Conservation (phyloP, 2,113 vertebrate species). For the Lipotes vexillifer region DNA sequence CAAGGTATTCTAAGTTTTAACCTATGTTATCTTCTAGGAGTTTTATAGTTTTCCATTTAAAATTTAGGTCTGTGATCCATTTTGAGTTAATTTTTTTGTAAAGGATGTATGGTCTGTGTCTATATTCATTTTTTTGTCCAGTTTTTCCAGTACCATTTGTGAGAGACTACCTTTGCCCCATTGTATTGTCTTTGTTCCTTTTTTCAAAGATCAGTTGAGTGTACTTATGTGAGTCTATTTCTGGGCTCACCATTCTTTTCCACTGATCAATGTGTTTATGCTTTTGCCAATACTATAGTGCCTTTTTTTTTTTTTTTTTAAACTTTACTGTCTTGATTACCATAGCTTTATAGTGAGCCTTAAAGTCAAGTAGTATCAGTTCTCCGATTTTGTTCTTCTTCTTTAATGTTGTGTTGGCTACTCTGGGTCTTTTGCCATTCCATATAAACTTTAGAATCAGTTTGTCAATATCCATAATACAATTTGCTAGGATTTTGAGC, state of each 20-base stretch:
- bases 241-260: neutral
- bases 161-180: neutral
- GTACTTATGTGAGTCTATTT: neutral
- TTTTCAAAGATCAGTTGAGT: neutral
- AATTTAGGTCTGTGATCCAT: neutral
- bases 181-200: neutral
- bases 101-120: neutral
- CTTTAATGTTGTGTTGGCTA: neutral
- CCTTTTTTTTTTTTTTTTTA: neutral
- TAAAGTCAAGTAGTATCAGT: neutral
- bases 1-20: neutral
- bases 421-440: neutral
- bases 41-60: neutral
- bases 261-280: neutral
- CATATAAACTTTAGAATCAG: neutral
- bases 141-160: neutral
- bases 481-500: neutral
- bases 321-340: neutral
- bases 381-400: neutral
- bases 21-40: neutral
- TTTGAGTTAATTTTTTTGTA: neutral
- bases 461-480: neutral
- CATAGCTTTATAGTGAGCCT: neutral
- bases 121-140: neutral
- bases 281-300: neutral